Conservation (phyloP, 1,140 invertebrate genomes). For the Bombus waltoni region DNA sequence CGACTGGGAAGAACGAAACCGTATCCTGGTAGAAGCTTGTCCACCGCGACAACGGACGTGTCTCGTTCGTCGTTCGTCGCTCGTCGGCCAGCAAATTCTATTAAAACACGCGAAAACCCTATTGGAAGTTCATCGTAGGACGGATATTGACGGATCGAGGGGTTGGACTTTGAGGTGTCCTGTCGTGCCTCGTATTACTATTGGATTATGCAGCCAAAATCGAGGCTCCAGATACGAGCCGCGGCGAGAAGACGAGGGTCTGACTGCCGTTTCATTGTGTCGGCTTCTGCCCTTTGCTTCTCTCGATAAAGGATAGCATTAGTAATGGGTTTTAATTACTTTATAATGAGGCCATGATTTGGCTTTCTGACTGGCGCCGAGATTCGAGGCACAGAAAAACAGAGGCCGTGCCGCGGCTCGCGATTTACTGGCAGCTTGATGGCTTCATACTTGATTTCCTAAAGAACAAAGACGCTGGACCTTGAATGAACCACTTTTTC, state of each 20-base stretch:
- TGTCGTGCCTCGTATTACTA: conserved; percentile 66
- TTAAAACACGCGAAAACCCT: conserved; percentile 57
- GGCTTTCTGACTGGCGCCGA: conserved; percentile 76
- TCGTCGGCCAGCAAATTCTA: conserved; percentile 44
- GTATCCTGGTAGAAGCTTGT: too few relatives aligned
- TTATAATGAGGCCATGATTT: conserved; percentile 82
- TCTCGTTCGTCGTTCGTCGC: not conserved
- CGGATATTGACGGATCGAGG: conserved; percentile 78
- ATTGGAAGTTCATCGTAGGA: conserved; percentile 71
- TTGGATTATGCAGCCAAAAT: conserved; percentile 74
- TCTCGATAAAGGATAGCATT: conserved; percentile 80
- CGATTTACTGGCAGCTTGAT: conserved; percentile 68
- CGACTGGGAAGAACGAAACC: too few relatives aligned
- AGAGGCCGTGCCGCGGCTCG: conserved; percentile 43
- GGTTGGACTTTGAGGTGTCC: conserved; percentile 56
- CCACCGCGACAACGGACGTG: not conserved
- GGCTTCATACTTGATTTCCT: conserved; percentile 68
- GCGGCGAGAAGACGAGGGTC: conserved; percentile 77
- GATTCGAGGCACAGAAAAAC: conserved; percentile 61
- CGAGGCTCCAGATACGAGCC: conserved; percentile 65
- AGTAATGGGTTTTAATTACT: conserved; percentile 84
- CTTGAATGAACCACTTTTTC: conserved; percentile 48
- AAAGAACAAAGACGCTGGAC: conserved; percentile 48
- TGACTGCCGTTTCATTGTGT: conserved; percentile 79
- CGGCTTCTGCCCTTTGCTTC: conserved; percentile 74